phyloP scores from a whole-genome alignment of 2,113 vertebrate genomes.

The Pseudorasbora parva region DNA sequence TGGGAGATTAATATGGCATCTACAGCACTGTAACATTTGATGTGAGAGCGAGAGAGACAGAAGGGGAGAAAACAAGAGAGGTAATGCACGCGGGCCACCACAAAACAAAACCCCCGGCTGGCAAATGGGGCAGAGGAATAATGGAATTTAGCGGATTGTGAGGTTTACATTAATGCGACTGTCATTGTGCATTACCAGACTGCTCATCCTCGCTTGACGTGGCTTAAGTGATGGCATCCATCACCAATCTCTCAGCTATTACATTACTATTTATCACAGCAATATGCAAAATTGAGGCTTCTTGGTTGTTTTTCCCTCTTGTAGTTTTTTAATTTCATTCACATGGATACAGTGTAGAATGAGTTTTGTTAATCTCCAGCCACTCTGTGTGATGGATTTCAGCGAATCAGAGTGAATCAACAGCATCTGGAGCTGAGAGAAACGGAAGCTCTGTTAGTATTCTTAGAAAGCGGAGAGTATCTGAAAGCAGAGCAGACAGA shows the following conservation, averaged over 20 bases:
- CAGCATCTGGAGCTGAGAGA: conserved; percentile 27
- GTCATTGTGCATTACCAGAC: conserved; percentile 73
- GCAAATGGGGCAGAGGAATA: conserved; percentile 72
- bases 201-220: conserved; percentile 69
- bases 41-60: conserved; percentile 50
- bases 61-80: conserved; percentile 3
- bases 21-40: conserved; percentile 64
- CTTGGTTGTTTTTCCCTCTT: conserved; percentile 21
- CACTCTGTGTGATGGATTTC: conserved; percentile 30
- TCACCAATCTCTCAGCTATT: conserved; percentile 68
- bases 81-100: background rate
- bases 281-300: conserved; percentile 76
- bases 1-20: conserved; percentile 70
- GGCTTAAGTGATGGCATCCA: conserved; percentile 67
- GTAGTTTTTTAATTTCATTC: background rate
- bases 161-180: conserved; percentile 71
- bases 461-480: conserved; percentile 2
- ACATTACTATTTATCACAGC: conserved; percentile 68
- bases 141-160: conserved; percentile 77
- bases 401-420: background rate
- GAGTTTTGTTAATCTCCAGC: conserved; percentile 13
- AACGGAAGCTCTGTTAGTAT: background rate
- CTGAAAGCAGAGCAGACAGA: background rate
- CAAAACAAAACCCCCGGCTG: conserved; percentile 60
- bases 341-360: conserved; percentile 14